Base-by-base conservation (phyloP, 2,113 vertebrate genomes). In the Oryzias celebensis region DNA sequence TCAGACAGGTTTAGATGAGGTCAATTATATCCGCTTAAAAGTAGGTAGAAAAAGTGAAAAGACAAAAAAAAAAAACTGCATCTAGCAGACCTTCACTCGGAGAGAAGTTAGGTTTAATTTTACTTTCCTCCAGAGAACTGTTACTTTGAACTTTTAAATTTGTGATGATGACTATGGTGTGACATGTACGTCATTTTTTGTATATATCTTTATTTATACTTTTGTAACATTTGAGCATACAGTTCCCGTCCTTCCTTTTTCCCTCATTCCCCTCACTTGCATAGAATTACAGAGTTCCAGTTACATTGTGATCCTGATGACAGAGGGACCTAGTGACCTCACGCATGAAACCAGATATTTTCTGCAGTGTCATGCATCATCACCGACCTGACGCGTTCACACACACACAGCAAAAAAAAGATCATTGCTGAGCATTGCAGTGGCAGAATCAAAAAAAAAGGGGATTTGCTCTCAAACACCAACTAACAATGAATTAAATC, bases 291-390 rank as follows among this genome's bases (percentile, higher is more conserved):
- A 47, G 45, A 51, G 51, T 57, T 81, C 71, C 62, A 0, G 48
- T 75, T 71, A 76, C 52, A 58, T 68, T 58, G 46, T 55, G 7
- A 2, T 45, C 36, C 45, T 58, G 48, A 69, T 65, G 65, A 64
- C 52, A 31, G 36, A 67, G 54, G 44, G 57, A 69, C 20, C 60
- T 71, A 56, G 45, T 63, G 59, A 67, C 55, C 63, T 55, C 51
- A 23, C 15, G 23, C 28, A 44, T 66, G 75, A 70, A 73, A 81
- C 42, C 42, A 5, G 68, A 78, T 71, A 55, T 56, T 48, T 10
- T 54, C 20, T 56, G 50, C n/a, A n/a, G 16, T 6, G 3, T 58
- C 48, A 36, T 55, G 42, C 28, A 28, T 46, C 56, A 23, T 42
- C 52, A 53, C 26, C 69, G 14, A 28, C 20, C 56, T 26, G 24